These are phyloP conservation scores for Delphinus delphis DNA, from an alignment of 2,113 vertebrate species.

Conservation along the genomic window DNA sequence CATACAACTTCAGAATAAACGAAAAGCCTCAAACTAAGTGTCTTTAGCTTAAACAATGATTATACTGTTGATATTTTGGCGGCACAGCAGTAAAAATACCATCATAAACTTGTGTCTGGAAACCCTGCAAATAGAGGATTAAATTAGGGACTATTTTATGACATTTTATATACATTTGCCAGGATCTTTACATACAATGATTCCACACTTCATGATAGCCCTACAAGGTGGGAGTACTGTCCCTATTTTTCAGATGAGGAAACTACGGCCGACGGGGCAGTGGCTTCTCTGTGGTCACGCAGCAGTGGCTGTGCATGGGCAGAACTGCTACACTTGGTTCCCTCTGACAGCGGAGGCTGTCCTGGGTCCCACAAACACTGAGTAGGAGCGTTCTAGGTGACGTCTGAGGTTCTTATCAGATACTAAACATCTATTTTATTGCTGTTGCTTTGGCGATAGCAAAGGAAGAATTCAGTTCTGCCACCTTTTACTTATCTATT, in stretches of 20 bases:
- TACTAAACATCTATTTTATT: neutral
- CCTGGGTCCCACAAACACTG: neutral
- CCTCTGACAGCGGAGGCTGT: neutral
- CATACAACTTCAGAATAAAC: neutral
- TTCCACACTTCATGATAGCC: neutral
- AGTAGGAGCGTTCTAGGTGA: neutral
- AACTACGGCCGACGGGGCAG: neutral
- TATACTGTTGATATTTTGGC: neutral
- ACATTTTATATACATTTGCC: neutral
- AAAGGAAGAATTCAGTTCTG: neutral
- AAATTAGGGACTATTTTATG: neutral
- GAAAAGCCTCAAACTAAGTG: neutral
- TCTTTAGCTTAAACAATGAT: neutral
- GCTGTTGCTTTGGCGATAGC: neutral
- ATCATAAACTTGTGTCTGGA: neutral
- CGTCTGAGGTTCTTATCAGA: neutral
- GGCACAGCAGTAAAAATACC: neutral
- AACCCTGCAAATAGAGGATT: neutral
- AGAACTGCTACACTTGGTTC: neutral
- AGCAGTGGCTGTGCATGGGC: rapidly evolving
- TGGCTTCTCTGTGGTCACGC: neutral
- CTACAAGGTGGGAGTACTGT: neutral
- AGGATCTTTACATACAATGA: neutral
- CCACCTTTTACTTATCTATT: neutral
- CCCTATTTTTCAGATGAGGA: neutral